Percentiles rank a stretch among this genome's conserved stretches.
phyloP scores from a whole-genome alignment of 2,888 invertebrate genomes.

The Eueremaeus valkanovi region DNA sequence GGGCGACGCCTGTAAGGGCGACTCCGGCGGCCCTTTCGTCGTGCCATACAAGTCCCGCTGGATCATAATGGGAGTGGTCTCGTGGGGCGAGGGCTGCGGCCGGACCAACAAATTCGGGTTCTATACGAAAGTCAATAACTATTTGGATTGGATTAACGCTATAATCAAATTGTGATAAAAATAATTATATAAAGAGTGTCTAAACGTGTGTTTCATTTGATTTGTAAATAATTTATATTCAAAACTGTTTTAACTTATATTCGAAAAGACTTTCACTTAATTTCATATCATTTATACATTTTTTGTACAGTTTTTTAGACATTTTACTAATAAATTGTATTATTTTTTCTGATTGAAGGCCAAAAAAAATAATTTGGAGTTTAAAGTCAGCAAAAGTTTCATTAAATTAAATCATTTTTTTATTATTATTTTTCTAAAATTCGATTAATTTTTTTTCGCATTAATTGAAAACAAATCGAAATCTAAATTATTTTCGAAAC shows the following conservation, averaged over 20 bases:
- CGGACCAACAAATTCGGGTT: slow-evolving; percentile 49
- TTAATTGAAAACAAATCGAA: not conserved
- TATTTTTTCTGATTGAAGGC: no score
- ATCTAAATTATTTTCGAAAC: not conserved
- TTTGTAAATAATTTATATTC: not conserved
- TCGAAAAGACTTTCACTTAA: not conserved
- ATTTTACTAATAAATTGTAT: slow-evolving; percentile 1
- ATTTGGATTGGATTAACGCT: slow-evolving; percentile 47
- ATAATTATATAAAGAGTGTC: no score
- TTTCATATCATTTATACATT: not conserved
- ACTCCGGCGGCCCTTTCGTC: slow-evolving; percentile 49
- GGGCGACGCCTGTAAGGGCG: slow-evolving; percentile 50
- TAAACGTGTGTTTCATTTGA: not conserved
- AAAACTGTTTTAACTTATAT: not conserved
- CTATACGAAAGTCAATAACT: slow-evolving; percentile 48
- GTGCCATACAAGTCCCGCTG: slow-evolving; percentile 46
- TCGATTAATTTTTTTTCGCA: not conserved
- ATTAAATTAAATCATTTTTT: no score
- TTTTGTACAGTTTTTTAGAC: slow-evolving; percentile 6
- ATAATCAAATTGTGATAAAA: slow-evolving; percentile 25
- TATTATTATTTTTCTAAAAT: no score
- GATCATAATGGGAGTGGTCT: slow-evolving; percentile 49
- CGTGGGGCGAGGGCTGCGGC: slow-evolving; percentile 50
- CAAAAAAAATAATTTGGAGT: no score
- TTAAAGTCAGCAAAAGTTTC: no score